Percentiles rank a stretch among this genome's conserved stretches.
Evolutionary conservation across 2,113 vertebrate species (phyloP).

Genomic region (Gadus macrocephalus): DNA sequence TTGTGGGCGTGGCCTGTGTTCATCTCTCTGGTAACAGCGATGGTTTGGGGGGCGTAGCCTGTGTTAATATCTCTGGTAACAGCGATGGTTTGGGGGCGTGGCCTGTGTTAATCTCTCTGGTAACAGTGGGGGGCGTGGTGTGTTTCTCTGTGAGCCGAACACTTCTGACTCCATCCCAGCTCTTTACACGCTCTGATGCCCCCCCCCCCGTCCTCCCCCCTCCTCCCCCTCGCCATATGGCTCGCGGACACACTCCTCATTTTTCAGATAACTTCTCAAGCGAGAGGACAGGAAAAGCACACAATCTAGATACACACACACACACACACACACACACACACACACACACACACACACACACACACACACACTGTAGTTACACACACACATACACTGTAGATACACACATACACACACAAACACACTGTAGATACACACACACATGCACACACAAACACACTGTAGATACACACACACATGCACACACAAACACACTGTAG

Average conservation of each 20-base stretch:
- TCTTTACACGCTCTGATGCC: constrained; percentile 66
- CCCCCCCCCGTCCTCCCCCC: constrained; percentile 9
- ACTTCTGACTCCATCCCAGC: constrained; percentile 42
- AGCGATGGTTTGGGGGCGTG: neutral
- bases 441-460: no score
- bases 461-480: no score
- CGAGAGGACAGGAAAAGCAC: constrained; percentile 61
- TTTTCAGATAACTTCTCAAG: constrained; percentile 78
- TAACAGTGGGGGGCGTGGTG: no score
- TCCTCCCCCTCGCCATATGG: constrained; percentile 69
- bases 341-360: neutral
- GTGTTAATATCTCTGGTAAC: no score
- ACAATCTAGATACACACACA: neutral
- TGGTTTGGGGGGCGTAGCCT: no score
- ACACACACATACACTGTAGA: constrained; percentile 40
- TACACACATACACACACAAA: no score
- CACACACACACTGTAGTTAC: neutral
- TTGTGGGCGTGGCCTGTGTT: neutral
- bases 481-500: no score
- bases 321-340: neutral
- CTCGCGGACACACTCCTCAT: constrained; percentile 64
- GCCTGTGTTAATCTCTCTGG: no score
- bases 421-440: no score
- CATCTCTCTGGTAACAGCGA: no score
- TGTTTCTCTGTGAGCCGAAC: neutral